Percentiles rank a stretch among this genome's conserved stretches.
These are phyloP conservation scores for Cataglyphis hispanica DNA, from an alignment of 1,140 invertebrate species.

Conservation along the genomic window DNA sequence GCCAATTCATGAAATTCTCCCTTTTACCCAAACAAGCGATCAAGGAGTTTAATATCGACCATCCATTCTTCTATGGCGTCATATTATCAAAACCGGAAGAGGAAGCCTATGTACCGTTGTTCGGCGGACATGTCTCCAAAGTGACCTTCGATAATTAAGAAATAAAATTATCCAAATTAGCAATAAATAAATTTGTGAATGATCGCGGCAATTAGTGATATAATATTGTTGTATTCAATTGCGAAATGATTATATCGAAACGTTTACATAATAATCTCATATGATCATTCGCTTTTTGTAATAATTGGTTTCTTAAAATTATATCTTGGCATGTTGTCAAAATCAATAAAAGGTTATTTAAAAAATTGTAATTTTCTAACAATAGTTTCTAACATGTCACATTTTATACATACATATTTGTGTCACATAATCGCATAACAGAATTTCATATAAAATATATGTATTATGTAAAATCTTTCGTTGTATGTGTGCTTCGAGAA, in stretches of 20 bases:
- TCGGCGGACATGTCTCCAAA: not conserved
- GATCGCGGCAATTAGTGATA: not conserved
- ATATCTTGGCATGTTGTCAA: not conserved
- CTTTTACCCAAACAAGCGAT: not conserved
- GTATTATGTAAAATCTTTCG: not conserved
- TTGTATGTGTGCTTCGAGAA: not conserved
- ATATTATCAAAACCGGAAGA: slow-evolving; percentile 10
- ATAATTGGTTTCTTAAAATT: not conserved
- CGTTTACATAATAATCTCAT: not conserved
- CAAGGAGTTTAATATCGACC: slow-evolving; percentile 12
- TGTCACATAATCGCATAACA: not conserved
- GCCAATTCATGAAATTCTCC: slow-evolving; percentile 7
- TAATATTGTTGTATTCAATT: not conserved
- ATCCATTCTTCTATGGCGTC: slow-evolving; percentile 20
- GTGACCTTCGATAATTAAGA: not conserved
- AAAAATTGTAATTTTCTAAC: not conserved
- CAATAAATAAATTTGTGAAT: slow-evolving; percentile 4
- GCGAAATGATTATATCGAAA: not conserved
- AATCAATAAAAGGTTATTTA: slow-evolving; percentile 9
- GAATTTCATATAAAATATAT: not conserved
- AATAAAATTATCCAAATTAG: slow-evolving; percentile 1
- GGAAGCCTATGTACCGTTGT: not conserved
- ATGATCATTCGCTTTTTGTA: not conserved
- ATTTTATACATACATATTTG: not conserved
- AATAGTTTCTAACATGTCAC: not conserved